Percentiles rank a stretch among this genome's conserved stretches.
Evolutionary conservation across 2,113 vertebrate genomes (phyloP).

Genomic region (Protobothrops mucrosquamatus): DNA sequence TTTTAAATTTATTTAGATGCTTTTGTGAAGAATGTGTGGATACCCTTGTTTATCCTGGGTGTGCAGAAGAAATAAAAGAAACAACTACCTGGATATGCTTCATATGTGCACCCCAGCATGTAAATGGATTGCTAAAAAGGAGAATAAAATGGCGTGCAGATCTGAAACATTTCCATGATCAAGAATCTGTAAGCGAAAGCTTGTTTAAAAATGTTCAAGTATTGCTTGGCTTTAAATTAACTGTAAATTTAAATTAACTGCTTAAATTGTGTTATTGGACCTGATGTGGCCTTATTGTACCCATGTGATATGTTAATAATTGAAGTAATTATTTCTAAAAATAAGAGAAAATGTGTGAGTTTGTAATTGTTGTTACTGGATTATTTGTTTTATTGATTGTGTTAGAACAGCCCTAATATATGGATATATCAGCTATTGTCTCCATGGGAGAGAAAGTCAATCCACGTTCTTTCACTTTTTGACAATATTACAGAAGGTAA

Average conservation of each 20-base stretch:
- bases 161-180: slow-evolving; percentile 38
- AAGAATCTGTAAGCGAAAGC: slow-evolving; percentile 21
- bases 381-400: slow-evolving; percentile 7
- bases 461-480: slow-evolving; percentile 53
- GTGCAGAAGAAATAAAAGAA: slow-evolving; percentile 13
- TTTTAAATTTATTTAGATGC: slow-evolving; percentile 23
- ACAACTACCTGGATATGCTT: slow-evolving; percentile 40
- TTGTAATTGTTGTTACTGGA: neutral
- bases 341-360: neutral
- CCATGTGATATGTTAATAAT: neutral
- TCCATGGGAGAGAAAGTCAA: slow-evolving; percentile 19
- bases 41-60: slow-evolving; percentile 33
- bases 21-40: slow-evolving; percentile 49
- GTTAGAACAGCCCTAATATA: neutral
- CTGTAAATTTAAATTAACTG: neutral
- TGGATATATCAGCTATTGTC: neutral
- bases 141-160: neutral
- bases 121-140: slow-evolving; percentile 12
- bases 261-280: neutral
- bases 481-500: slow-evolving; percentile 40
- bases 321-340: neutral
- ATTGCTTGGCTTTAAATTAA: neutral
- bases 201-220: neutral
- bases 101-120: slow-evolving; percentile 20
- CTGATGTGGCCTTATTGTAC: neutral